phyloP scores from a whole-genome alignment of 2,113 vertebrate genomes.

The Cheilinus undulatus region DNA sequence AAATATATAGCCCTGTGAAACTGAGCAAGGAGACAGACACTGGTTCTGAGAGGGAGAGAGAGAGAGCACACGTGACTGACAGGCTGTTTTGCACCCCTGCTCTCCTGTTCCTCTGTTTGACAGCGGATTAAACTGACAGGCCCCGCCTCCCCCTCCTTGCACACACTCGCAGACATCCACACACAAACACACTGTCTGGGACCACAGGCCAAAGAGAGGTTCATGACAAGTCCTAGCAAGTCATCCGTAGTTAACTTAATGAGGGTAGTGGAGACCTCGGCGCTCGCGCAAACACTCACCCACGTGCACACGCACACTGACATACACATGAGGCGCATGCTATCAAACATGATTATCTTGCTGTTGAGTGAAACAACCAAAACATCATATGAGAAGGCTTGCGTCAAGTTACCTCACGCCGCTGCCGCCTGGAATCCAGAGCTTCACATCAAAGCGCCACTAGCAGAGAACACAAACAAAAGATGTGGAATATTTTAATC shows the following conservation, averaged over 20 bases:
- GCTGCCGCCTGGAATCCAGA: slow-evolving; percentile 17
- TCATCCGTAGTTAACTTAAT: slow-evolving; percentile 68
- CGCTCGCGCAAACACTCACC: slow-evolving; percentile 25
- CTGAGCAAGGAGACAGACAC: slow-evolving; percentile 24
- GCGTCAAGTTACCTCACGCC: slow-evolving; percentile 44
- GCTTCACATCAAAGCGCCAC: slow-evolving; percentile 3
- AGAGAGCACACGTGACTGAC: slow-evolving; percentile 38
- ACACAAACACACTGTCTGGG: slow-evolving; percentile 26
- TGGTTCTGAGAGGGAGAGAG: not conserved
- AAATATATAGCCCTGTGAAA: not conserved
- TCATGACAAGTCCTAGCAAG: slow-evolving; percentile 71
- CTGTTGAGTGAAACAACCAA: slow-evolving; percentile 61
- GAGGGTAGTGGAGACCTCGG: slow-evolving; percentile 58
- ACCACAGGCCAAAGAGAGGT: slow-evolving; percentile 52
- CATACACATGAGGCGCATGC: not conserved
- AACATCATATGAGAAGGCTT: slow-evolving; percentile 67
- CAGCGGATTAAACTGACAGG: slow-evolving; percentile 57
- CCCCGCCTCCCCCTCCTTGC: not conserved
- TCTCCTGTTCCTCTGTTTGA: slow-evolving; percentile 51
- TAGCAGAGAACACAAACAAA: slow-evolving; percentile 32
- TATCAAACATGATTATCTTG: slow-evolving; percentile 57
- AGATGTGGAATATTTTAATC: slow-evolving; percentile 13
- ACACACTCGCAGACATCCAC: slow-evolving; percentile 7
- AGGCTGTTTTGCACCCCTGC: slow-evolving; percentile 48
- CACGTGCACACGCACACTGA: slow-evolving; percentile 7